Evolutionary conservation across 2,797 vertebrate genomes (phyloP).

Genomic region (Tinamus major): DNA sequence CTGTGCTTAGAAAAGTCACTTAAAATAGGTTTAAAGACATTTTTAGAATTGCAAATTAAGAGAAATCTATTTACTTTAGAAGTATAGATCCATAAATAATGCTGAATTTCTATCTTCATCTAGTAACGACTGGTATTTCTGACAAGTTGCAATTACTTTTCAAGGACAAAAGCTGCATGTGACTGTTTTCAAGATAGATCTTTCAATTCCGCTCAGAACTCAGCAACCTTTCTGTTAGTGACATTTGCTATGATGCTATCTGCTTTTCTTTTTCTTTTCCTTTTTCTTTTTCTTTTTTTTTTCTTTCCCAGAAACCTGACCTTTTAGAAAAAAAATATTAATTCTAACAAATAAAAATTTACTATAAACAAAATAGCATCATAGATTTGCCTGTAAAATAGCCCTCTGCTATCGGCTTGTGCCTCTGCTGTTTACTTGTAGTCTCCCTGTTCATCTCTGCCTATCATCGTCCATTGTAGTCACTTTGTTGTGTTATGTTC

Average conservation of each 20-base stretch:
- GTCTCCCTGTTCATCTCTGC: background rate
- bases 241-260: background rate
- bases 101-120: slow-evolving; percentile 30
- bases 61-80: slow-evolving; percentile 49
- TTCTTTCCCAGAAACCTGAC: background rate
- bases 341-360: background rate
- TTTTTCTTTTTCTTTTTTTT: background rate
- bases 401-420: background rate
- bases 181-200: slow-evolving; percentile 21
- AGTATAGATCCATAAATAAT: slow-evolving; percentile 10
- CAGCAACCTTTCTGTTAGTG: slow-evolving; percentile 19
- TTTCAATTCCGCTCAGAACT: slow-evolving; percentile 6
- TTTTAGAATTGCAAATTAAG: slow-evolving; percentile 48
- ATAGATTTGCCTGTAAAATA: background rate
- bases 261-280: background rate
- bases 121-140: slow-evolving; percentile 18
- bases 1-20: slow-evolving; percentile 1
- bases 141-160: slow-evolving; percentile 33
- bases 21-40: slow-evolving; percentile 42
- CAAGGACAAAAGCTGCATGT: slow-evolving; percentile 28
- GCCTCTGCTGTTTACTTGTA: background rate
- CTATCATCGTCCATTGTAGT: background rate
- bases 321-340: slow-evolving; percentile 3
- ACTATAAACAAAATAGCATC: background rate
- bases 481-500: background rate